Evolutionary conservation across 2,888 invertebrate species (phyloP).

Genomic region (Leptinotarsa rubiginosa): DNA sequence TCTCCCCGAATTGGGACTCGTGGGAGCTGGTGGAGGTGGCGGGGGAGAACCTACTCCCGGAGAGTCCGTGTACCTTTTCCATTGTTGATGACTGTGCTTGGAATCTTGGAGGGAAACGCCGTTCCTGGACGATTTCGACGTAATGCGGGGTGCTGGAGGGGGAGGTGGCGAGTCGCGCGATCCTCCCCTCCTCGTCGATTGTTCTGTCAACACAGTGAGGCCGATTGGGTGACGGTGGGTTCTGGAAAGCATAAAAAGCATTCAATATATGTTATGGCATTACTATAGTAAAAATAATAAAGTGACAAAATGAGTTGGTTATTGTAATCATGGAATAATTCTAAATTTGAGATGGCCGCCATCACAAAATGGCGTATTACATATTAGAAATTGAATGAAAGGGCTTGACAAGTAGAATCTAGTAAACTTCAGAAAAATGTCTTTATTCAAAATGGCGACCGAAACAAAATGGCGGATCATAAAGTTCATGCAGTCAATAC

Average conservation of each 20-base stretch:
- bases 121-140: constrained; percentile 57
- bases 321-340: no score
- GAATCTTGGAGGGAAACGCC: constrained; percentile 58
- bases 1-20: constrained; percentile 63
- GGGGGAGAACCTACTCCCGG: constrained; percentile 73
- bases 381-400: no score
- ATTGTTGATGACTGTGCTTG: constrained; percentile 67
- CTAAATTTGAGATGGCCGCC: no score
- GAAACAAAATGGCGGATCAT: no score
- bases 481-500: no score
- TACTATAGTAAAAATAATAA: not conserved
- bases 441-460: no score
- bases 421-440: no score
- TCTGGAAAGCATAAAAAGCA: constrained; percentile 46
- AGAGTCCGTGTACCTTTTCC: constrained; percentile 76
- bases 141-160: constrained; percentile 61
- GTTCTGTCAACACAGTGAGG: constrained; percentile 70
- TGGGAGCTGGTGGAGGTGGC: constrained; percentile 69
- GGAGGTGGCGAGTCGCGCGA: constrained; percentile 68
- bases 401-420: no score
- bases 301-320: no score
- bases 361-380: no score
- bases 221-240: constrained; percentile 63
- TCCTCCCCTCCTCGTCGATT: constrained; percentile 70
- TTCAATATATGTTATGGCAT: not conserved